Conservation (phyloP, 2,888 invertebrate species). For the Chironomus tentans region DNA sequence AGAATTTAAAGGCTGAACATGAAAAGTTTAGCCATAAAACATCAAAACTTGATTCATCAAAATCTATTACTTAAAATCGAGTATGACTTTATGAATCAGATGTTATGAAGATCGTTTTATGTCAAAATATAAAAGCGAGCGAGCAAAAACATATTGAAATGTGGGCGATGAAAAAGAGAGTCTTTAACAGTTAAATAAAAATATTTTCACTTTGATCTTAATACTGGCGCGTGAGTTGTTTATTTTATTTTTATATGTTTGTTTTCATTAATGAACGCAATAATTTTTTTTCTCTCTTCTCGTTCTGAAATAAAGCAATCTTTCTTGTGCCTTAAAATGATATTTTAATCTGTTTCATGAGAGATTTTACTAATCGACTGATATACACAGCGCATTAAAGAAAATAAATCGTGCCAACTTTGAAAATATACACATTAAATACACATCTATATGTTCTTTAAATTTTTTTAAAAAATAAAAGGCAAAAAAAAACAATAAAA, state of each 20-base stretch:
- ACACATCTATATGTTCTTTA: too few relatives aligned
- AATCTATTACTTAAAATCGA: background rate
- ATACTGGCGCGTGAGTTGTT: background rate
- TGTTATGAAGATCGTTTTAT: too few relatives aligned
- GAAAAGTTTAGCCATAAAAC: background rate
- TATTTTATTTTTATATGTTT: slow-evolving; percentile 7
- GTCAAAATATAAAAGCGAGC: too few relatives aligned
- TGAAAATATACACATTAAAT: too few relatives aligned
- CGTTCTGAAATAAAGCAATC: background rate
- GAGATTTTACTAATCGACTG: slow-evolving; percentile 5
- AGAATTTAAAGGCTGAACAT: too few relatives aligned
- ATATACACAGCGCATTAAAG: background rate
- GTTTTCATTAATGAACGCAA: slow-evolving; percentile 21
- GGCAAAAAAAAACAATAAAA: too few relatives aligned
- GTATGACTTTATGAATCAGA: background rate
- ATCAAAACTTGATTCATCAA: background rate
- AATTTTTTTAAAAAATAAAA: too few relatives aligned
- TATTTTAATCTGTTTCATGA: slow-evolving; percentile 20
- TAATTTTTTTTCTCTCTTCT: slow-evolving; percentile 6
- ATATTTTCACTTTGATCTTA: background rate
- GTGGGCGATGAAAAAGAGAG: background rate
- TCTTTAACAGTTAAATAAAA: background rate
- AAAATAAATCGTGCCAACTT: background rate
- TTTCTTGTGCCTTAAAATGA: background rate
- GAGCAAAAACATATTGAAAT: background rate